Base-by-base conservation (phyloP, 2,113 vertebrate genomes). In the Caretta caretta region DNA sequence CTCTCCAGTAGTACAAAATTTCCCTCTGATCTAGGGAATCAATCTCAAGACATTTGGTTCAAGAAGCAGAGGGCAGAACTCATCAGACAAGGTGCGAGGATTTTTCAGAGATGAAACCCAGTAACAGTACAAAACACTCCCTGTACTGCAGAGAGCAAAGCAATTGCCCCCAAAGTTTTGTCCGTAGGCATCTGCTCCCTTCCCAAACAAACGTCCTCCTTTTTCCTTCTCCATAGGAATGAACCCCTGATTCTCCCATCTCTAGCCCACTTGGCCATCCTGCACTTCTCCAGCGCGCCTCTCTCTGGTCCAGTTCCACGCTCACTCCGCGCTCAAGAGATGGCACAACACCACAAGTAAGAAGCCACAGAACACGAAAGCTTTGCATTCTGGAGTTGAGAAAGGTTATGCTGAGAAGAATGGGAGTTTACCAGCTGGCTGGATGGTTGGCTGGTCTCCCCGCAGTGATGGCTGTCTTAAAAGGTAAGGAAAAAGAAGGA, bases 31-130 rank as follows among this genome's bases (percentile, higher is more conserved):
- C 84, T 5, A 65, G 50, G 17, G 38, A 38, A 31, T 25, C 87
- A 2, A 0, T 29, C 29, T 59, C 69, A 6, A 0, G 19, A 0
- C n/a, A 75, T 80, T 38, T 72, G 1, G 8, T 0, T 11, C 53
- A 62, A 1, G 27, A 17, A 65, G 25, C 89, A 14, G 5, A 8
- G 84, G 72, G 5, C 29, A 4, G 27, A 0, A 50, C 11, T 2
- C 14, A 54, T 8, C 86, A 83, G 25, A 2, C 78, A 0, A 22
- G 27, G 79, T 25, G 56, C 72, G 12, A 81, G 80, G 20, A n/a
- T 22, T 72, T 72, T 20, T 72, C n/a, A 38, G 80, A 89, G 50
- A 89, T 10, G 65, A 38, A 72, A 72, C 65, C 35, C 19, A 38
- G 8, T 22, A 38, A 38, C 35, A 6, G 14, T 13, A 6, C 13